Base-by-base conservation (phyloP, 1,140 invertebrate species). In the Drosophila varians region DNA sequence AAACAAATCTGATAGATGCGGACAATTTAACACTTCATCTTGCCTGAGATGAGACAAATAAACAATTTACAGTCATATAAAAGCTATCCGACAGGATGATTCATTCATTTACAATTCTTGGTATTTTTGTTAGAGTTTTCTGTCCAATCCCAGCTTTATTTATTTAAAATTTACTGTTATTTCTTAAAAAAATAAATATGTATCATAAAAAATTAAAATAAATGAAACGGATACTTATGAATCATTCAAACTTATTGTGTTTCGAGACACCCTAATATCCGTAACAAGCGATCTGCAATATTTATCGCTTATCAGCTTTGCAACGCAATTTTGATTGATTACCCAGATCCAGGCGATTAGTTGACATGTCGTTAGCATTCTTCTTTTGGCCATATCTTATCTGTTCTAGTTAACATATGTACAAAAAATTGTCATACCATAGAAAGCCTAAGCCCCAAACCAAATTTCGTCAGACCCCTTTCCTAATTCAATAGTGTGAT, bases 301-400 rank as follows among this genome's bases (percentile, higher is more conserved):
- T 2, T 2, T 45, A 26, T 8, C 25, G 18, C 8, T 38, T 47
- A 64, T 64, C 55, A 36, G 40, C 40, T 3, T 7, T 49, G 31
- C 11, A 19, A 52, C 62, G 46, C 16, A 52, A 66, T 53, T 53
- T 45, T 68, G 64, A 68, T 68, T 66, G 61, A 66, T 68, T 66
- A 53, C 19, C 11, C 21, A 36, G 21, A 68, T 68, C 62, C 46
- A 21, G 8, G 47, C 60, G 47, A 28, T 66, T 34, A 26, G 47
- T 31, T 26, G 12, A 38, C 31, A 28, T 19, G 19, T 38, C 40
- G 28, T 61, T 47, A 64, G 38, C 40, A 64, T 52, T 52, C 31
- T 34, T 66, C 47, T 25, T 21, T 68, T 53, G 4, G 7, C 12
- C 47, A 36, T 68, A 68, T 68, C 64, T 68, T 53, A 68, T 68